These are phyloP conservation scores for Odontomyia ornata DNA, from an alignment of 2,888 invertebrate species.

Conservation along the genomic window DNA sequence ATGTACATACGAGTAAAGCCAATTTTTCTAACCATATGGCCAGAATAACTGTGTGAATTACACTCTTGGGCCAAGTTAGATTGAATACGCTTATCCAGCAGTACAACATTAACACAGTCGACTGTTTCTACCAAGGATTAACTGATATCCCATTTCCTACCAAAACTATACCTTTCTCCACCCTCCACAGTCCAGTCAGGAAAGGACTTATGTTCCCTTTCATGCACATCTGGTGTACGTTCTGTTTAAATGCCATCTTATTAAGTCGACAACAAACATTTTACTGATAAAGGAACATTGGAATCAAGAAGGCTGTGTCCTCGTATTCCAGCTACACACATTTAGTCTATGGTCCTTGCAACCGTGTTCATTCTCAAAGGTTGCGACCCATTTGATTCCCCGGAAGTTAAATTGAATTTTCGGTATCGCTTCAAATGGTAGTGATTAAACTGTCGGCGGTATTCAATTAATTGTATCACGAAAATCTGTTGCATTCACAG, in stretches of 20 bases:
- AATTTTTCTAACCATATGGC: conserved; percentile 18
- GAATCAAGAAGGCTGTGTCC: background rate
- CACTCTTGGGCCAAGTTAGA: conserved; percentile 15
- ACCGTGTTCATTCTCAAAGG: background rate
- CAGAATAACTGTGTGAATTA: conserved; percentile 35
- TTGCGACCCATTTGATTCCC: background rate
- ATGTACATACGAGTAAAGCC: background rate
- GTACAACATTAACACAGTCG: background rate
- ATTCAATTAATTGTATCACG: conserved; percentile 30
- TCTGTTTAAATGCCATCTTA: conserved; percentile 24
- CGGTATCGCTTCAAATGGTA: background rate
- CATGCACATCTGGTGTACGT: conserved; percentile 26
- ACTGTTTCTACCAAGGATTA: conserved; percentile 17
- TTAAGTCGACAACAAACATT: conserved; percentile 30
- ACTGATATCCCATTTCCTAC: background rate
- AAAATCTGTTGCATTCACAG: conserved; percentile 7
- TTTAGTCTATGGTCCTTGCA: background rate
- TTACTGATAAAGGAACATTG: conserved; percentile 22
- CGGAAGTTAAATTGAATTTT: conserved; percentile 26
- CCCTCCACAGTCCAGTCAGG: background rate
- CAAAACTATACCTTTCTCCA: background rate
- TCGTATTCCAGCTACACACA: background rate
- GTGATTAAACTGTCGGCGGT: background rate
- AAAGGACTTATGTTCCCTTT: conserved; percentile 17
- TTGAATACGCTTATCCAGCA: background rate